Conservation (phyloP, 1,140 invertebrate species). For the Ectropis grisescens region DNA sequence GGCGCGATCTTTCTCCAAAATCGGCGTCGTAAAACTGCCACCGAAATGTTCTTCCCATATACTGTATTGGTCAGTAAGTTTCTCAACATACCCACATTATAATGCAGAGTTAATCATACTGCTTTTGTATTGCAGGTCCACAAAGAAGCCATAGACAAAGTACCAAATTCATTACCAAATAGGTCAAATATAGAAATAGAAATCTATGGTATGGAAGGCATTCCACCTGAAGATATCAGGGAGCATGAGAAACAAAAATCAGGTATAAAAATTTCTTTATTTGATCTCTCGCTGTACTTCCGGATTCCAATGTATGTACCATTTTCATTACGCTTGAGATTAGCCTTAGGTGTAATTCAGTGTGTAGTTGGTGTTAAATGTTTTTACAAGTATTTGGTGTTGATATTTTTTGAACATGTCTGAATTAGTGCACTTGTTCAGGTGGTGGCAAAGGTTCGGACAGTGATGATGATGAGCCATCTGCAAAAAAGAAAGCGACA, state of each 20-base stretch:
- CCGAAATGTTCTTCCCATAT: slow-evolving; percentile 29
- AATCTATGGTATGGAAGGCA: slow-evolving; percentile 99
- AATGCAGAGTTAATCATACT: no score
- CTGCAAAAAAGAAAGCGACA: slow-evolving; percentile 76
- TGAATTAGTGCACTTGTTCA: slow-evolving; percentile 26
- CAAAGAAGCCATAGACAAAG: slow-evolving; percentile 99
- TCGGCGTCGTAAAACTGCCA: slow-evolving; percentile 29
- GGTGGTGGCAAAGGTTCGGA: slow-evolving; percentile 73
- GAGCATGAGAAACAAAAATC: slow-evolving; percentile 93
- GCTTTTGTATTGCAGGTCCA: slow-evolving; percentile 84
- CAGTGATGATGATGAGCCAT: slow-evolving; percentile 85
- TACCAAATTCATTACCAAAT: slow-evolving; percentile 98
- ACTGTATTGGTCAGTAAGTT: slow-evolving; percentile 9
- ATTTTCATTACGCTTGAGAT: slow-evolving; percentile 49
- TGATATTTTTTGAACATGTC: no score
- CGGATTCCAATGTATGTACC: slow-evolving; percentile 60
- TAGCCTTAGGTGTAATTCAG: slow-evolving; percentile 48
- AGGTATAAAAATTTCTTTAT: slow-evolving; percentile 65
- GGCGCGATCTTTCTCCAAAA: slow-evolving; percentile 39
- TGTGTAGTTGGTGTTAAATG: slow-evolving; percentile 41
- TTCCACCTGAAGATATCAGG: slow-evolving; percentile 94
- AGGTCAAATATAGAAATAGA: slow-evolving; percentile 99
- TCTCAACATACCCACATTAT: no score
- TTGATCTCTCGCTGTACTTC: slow-evolving; percentile 22
- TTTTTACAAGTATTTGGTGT: background rate